A percentile compares a stretch with the other conserved stretches of the same genome.
phyloP scores from a whole-genome alignment of 2,888 invertebrate genomes.

The Acrocera orbiculus region DNA sequence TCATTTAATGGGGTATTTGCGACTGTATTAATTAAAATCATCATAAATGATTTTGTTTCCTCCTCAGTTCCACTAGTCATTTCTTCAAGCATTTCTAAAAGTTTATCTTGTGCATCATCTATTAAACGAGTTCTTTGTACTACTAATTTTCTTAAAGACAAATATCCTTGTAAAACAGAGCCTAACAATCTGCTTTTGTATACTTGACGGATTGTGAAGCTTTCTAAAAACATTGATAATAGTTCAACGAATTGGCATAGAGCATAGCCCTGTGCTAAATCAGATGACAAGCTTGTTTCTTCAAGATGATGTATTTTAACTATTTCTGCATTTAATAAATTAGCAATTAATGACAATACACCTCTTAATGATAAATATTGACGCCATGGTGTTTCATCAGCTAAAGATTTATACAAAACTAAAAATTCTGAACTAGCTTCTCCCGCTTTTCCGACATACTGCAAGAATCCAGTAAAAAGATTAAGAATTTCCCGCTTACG shows the following conservation, averaged over 20 bases:
- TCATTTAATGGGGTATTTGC: conserved; percentile 81
- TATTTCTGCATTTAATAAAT: conserved; percentile 74
- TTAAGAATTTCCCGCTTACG: conserved; percentile 62
- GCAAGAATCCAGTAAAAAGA: conserved; percentile 71
- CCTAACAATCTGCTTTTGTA: conserved; percentile 77
- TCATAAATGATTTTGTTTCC: conserved; percentile 94
- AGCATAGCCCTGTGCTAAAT: conserved; percentile 86
- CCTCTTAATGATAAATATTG: conserved; percentile 81
- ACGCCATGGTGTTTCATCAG: conserved; percentile 79
- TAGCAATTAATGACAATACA: conserved; percentile 66
- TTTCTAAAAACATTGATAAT: conserved; percentile 73
- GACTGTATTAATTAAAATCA: conserved; percentile 89
- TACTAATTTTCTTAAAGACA: conserved; percentile 74
- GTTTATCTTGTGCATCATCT: conserved; percentile 90
- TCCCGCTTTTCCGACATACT: conserved; percentile 70
- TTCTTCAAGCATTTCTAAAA: conserved; percentile 81
- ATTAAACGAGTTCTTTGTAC: conserved; percentile 89
- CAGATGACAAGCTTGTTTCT: conserved; percentile 82
- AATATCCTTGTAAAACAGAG: conserved; percentile 64
- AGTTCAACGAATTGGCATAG: conserved; percentile 79
- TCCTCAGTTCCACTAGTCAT: conserved; percentile 91
- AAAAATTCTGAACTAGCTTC: conserved; percentile 88
- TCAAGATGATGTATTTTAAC: conserved; percentile 75
- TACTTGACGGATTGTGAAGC: conserved; percentile 68
- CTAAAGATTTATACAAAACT: conserved; percentile 64